phyloP scores from a whole-genome alignment of 2,888 invertebrate species.

The Meliscaeva auricollis region DNA sequence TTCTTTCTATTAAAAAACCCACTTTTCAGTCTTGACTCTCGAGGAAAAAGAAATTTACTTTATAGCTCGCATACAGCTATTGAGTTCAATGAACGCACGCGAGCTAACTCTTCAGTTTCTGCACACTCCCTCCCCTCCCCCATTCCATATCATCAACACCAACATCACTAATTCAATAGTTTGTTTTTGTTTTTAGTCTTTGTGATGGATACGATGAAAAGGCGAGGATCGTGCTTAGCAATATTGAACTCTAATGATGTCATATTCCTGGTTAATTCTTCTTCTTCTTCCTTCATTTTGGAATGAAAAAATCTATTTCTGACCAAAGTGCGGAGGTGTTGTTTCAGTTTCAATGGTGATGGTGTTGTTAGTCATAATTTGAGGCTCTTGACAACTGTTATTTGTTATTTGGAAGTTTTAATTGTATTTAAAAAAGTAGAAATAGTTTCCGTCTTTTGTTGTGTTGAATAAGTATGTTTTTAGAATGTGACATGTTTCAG shows the following conservation, averaged over 20 bases:
- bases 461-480: not conserved
- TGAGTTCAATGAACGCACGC: constrained; percentile 37
- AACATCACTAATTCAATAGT: not conserved
- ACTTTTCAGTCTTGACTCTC: constrained; percentile 9
- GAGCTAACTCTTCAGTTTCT: not conserved
- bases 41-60: constrained; percentile 18
- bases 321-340: constrained; percentile 31
- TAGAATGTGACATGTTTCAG: not conserved
- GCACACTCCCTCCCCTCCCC: not conserved
- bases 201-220: not conserved
- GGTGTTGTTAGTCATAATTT: constrained; percentile 31
- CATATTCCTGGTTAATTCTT: constrained; percentile 59
- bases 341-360: constrained; percentile 8
- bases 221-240: constrained; percentile 47
- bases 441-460: not conserved
- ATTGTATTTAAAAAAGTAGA: constrained; percentile 1
- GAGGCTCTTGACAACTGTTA: constrained; percentile 20
- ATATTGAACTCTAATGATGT: constrained; percentile 75
- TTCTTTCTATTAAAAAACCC: not conserved
- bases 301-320: constrained; percentile 16
- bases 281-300: not conserved
- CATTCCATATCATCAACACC: not conserved
- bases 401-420: constrained; percentile 27
- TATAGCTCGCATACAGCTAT: not conserved
- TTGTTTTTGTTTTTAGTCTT: not conserved